phyloP scores from a whole-genome alignment of 2,113 vertebrate genomes.

The Lophius piscatorius region DNA sequence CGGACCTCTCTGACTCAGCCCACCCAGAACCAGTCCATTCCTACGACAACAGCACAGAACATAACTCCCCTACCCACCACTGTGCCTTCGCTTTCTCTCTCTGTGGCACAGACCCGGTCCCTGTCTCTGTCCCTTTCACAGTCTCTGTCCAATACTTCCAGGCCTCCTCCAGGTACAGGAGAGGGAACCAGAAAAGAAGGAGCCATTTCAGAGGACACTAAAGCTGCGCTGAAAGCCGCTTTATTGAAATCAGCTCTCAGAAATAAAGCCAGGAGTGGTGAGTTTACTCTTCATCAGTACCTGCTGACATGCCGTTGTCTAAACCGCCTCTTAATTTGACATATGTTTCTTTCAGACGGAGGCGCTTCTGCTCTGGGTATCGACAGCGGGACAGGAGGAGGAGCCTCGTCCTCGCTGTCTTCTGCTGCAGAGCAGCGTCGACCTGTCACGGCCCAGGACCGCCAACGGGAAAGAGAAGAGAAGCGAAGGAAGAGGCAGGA shows the following conservation, averaged over 20 bases:
- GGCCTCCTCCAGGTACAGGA: conserved; percentile 61
- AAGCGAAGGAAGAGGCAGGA: conserved; percentile 88
- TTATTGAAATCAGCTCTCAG: conserved; percentile 89
- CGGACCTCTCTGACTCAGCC: conserved; percentile 39
- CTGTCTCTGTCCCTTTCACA: conserved; percentile 79
- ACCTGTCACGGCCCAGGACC: conserved; percentile 90
- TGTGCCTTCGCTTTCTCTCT: conserved; percentile 73
- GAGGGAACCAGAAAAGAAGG: conserved; percentile 85
- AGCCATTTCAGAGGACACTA: conserved; percentile 93
- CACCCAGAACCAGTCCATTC: conserved; percentile 49
- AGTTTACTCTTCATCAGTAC: conserved; percentile 18
- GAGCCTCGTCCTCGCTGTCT: conserved; percentile 47
- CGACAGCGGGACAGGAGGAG: conserved; percentile 55
- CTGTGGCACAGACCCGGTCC: conserved; percentile 76
- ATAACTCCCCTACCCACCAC: conserved; percentile 52
- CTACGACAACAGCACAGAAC: conserved; percentile 46
- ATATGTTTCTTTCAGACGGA: conserved; percentile 74
- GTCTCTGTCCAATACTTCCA: conserved; percentile 72
- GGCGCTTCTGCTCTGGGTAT: conserved; percentile 47
- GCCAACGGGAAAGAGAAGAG: conserved; percentile 90
- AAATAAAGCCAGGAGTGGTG: conserved; percentile 89
- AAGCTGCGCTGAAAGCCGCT: conserved; percentile 91
- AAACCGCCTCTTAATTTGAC: neutral
- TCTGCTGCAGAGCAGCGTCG: conserved; percentile 78
- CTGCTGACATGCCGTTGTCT: neutral